Conservation (phyloP, 2,113 vertebrate species). For the Percina caprodes region DNA sequence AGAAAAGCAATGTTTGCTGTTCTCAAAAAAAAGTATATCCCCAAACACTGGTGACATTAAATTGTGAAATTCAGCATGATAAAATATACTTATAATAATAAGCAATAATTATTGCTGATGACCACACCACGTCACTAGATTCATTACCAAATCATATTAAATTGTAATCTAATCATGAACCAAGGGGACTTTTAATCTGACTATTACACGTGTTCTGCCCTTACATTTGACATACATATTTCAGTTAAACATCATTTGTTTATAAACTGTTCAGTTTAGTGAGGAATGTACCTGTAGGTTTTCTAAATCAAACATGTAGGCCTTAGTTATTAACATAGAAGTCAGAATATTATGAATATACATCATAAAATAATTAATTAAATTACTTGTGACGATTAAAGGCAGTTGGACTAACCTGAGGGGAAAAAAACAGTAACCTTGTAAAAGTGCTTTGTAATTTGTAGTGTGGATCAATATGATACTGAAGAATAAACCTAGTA, state of each 20-base stretch:
- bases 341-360: neutral
- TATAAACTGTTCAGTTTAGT: neutral
- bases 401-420: neutral
- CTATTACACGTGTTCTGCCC: neutral
- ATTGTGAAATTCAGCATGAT: neutral
- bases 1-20: neutral
- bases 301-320: neutral
- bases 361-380: neutral
- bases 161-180: neutral
- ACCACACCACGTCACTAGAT: neutral
- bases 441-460: neutral
- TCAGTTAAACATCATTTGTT: neutral
- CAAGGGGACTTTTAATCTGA: neutral
- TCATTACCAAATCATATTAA: neutral
- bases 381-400: neutral
- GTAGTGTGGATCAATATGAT: neutral
- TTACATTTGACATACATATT: neutral
- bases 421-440: neutral
- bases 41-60: neutral
- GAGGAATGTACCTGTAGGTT: neutral
- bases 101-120: constrained; percentile 12
- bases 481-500: neutral
- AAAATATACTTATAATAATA: neutral
- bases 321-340: neutral
- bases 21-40: neutral